Evolutionary conservation across 1,140 invertebrate species (phyloP), one percentile per base, ranked within the genome.

Genomic region (Nasonia vitripennis): DNA sequence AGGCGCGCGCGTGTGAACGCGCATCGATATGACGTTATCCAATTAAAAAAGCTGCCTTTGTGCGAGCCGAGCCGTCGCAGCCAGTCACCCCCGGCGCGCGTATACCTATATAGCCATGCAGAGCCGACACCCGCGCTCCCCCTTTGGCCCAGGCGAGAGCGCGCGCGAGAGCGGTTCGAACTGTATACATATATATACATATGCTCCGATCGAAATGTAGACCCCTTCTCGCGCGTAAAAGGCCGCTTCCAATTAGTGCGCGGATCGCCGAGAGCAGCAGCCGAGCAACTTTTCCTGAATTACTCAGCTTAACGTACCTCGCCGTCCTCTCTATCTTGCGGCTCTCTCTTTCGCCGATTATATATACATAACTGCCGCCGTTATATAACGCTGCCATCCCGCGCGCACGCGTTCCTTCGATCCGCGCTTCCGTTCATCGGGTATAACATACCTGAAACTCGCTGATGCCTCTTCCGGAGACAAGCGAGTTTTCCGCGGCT

Each of bases 11-110:
- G 89, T 90, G 88, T 89, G 90, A 91, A 91, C 89, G 87, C 88
- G 89, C 88, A 88, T 90, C 89, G 89, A 91, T 91, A 91, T 91
- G 91, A 92, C 91, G 91, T 91, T 92, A 92, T 92, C 91, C 91
- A 92, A 92, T 92, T 92, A 91, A 92, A 92, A 45, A 92, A 91
- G 87, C 88, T 89, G 89, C 91, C 91, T 92, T 92, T 92, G 91
- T 92, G 90, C 88, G 89, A 91, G 87, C 88, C 88, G 90, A 91
- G 88, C 90, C 90, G 89, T 91, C 90, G 89, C 88, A 89, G 88
- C 78, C 89, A 89, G 87, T 87, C 86, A 85, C 86, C 84, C 87
- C 78, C 84, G 88, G 86, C 71, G 51, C n/a, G 17, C 0, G 27
- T 27, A 27, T 27, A 37, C 3, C 34, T 37, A 37, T 37, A 37